Evolutionary conservation across 2,888 invertebrate species (phyloP).

Genomic region (Therioaphis trifolii): DNA sequence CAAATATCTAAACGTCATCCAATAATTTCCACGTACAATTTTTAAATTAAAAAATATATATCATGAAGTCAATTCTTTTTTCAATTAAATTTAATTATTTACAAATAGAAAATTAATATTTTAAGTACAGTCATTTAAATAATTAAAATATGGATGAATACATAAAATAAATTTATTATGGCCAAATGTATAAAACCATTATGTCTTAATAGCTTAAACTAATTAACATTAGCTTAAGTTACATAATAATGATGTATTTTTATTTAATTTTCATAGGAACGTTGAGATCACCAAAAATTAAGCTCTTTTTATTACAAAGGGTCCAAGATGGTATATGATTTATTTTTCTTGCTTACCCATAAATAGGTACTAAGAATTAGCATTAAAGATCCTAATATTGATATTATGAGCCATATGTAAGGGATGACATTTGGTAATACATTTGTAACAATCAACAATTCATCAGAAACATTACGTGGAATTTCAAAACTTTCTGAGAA

Average conservation of each 20-base stretch:
- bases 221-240: too few species aligned
- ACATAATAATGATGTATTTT: not conserved
- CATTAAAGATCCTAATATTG: conserved; percentile 43
- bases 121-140: too few species aligned
- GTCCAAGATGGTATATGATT: conserved; percentile 30
- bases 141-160: too few species aligned
- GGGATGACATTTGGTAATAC: conserved; percentile 37
- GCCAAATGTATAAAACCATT: conserved; percentile 8
- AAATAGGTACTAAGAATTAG: conserved; percentile 30
- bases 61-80: too few species aligned
- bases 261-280: conserved; percentile 7
- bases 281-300: not conserved
- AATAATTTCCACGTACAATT: too few species aligned
- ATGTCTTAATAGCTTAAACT: not conserved
- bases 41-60: too few species aligned
- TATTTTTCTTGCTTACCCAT: conserved; percentile 42
- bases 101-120: too few species aligned
- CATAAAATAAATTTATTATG: not conserved
- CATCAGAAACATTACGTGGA: conserved; percentile 72
- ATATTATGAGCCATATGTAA: conserved; percentile 46
- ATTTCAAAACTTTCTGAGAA: conserved; percentile 78
- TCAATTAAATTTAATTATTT: too few species aligned
- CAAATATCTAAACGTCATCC: too few species aligned
- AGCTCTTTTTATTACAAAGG: not conserved
- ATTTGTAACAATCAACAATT: conserved; percentile 70